Base-by-base conservation (phyloP, 2,797 vertebrate genomes). In the Sebastes diploproa region DNA sequence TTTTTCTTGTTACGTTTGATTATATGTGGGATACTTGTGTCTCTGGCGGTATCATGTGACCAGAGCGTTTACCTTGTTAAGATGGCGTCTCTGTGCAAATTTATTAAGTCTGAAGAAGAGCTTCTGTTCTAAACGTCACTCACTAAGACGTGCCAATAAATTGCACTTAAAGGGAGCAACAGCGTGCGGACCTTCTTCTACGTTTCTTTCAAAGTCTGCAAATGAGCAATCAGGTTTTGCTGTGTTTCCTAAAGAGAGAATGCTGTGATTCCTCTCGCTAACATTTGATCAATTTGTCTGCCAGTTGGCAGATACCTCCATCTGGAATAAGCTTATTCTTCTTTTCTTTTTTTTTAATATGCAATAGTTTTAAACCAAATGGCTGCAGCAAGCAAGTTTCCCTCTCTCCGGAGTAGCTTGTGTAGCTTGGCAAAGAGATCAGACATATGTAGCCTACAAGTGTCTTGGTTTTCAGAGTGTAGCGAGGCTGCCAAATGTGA, bases 391-490 rank as follows among this genome's bases (percentile, higher is more conserved):
- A 82, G 86, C 84, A 83, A 88, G 89, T 92, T 88, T 85, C 72
- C 82, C 87, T 94, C 93, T 91, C 91, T 58, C 81, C 3, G 42
- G 92, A 93, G 92, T 91, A 75, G 82, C 88, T 91, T 87, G 88
- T 92, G 89, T 90, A 91, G 91, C 89, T 93, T 95, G 93, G 92
- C 92, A 91, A 84, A 84, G 86, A 86, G 68, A 91, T 91, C 87
- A 89, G 90, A 92, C 94, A 95, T 93, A 90, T 89, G 89, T 88
- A 93, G 86, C 80, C 85, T 88, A 86, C 87, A 88, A 93, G 94
- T 93, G 91, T 93, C 88, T 93, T 93, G 88, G 89, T 89, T 92
- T 94, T 90, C 85, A 84, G 89, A 88, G 88, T 87, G 89, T 91
- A 87, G 86, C 63, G 7, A 81, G 86, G 88, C 86, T 89, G 92